Percentiles rank a stretch among this genome's conserved stretches.
These are phyloP conservation scores for Sialis lutaria DNA, from an alignment of 2,888 invertebrate genomes.

Conservation along the genomic window DNA sequence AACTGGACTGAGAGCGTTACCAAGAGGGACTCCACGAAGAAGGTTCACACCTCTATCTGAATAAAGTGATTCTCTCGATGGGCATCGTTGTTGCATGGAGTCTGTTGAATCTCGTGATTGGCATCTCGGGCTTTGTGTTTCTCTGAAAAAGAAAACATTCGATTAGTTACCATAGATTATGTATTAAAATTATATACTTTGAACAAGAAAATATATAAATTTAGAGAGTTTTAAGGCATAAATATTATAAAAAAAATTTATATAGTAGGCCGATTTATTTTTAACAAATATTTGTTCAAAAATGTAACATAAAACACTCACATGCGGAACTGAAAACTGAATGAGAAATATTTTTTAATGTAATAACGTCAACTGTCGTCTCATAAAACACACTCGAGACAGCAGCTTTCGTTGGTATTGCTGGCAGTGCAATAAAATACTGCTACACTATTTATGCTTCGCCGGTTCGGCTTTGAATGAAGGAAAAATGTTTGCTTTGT, in stretches of 20 bases:
- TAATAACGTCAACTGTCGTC: not conserved
- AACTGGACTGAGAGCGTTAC: conserved; percentile 41
- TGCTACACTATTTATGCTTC: conserved; percentile 4
- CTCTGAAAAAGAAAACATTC: conserved; percentile 43
- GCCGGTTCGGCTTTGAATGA: conserved; percentile 9
- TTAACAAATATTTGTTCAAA: too few species aligned
- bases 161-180: too few species aligned
- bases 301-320: too few species aligned
- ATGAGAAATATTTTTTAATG: too few species aligned
- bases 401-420: conserved; percentile 1
- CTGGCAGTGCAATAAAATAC: conserved; percentile 4
- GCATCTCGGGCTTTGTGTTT: conserved; percentile 58
- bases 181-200: too few species aligned
- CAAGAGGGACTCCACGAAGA: conserved; percentile 28
- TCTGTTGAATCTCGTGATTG: conserved; percentile 58
- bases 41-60: conserved; percentile 38
- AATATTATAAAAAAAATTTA: too few species aligned
- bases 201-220: too few species aligned
- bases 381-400: not conserved
- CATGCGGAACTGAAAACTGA: too few species aligned
- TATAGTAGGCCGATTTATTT: too few species aligned
- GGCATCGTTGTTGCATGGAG: conserved; percentile 51
- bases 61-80: conserved; percentile 59
- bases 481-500: conserved; percentile 16
- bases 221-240: too few species aligned